Evolutionary conservation across 2,797 vertebrate genomes (phyloP).

Genomic region (Tarsius wallacei): DNA sequence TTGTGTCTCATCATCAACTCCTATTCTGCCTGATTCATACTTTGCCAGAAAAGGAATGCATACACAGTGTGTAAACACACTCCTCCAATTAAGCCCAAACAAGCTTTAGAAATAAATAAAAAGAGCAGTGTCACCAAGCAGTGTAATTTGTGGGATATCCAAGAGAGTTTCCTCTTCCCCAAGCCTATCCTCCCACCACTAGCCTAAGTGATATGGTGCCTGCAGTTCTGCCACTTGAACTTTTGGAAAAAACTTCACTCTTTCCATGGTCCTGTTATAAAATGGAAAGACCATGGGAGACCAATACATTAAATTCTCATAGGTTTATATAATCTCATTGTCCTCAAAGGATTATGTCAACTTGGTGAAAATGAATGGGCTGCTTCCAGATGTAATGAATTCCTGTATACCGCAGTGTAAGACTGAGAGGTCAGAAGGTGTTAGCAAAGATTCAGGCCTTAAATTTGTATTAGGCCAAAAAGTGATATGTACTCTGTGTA

Average conservation of each 20-base stretch:
- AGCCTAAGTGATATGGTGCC: not conserved
- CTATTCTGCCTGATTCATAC: not conserved
- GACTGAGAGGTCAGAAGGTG: not conserved
- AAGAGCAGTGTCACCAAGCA: rapidly evolving
- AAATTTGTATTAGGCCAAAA: not conserved
- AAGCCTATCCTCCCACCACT: not conserved
- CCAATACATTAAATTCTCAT: not conserved
- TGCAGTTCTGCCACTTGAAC: not conserved
- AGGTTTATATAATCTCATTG: not conserved
- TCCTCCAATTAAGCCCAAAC: not conserved
- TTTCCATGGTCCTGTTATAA: not conserved
- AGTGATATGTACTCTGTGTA: not conserved
- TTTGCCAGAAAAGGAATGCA: not conserved
- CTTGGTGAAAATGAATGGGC: not conserved
- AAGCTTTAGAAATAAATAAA: not conserved
- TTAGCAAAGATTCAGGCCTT: not conserved
- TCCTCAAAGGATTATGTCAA: not conserved
- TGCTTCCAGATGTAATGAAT: not conserved
- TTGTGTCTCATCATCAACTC: not conserved
- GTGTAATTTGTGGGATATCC: not conserved
- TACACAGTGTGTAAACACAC: not conserved
- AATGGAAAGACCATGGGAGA: not conserved
- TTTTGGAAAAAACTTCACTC: not conserved
- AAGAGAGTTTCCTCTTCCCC: not conserved
- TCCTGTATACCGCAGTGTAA: not conserved